Conservation (phyloP, 2,113 vertebrate genomes). For the Sorex fumeus region DNA sequence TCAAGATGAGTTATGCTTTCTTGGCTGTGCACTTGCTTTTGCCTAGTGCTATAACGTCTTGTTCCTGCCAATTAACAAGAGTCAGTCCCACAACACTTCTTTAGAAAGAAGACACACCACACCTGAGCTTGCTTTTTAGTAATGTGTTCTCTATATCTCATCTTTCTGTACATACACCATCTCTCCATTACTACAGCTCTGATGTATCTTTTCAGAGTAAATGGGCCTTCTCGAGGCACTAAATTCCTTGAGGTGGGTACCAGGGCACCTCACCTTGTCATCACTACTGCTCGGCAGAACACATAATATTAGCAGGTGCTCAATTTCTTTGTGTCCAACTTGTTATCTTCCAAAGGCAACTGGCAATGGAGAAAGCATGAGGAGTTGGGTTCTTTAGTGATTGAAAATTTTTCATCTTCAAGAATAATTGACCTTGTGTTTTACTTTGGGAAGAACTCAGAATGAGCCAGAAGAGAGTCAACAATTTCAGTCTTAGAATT, state of each 20-base stretch:
- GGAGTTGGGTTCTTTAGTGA: background rate
- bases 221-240: background rate
- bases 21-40: background rate
- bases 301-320: background rate
- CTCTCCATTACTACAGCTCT: background rate
- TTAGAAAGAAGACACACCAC: background rate
- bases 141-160: background rate
- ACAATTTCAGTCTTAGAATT: background rate
- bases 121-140: background rate
- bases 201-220: background rate
- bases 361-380: constrained; percentile 4
- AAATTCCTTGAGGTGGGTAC: background rate
- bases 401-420: background rate
- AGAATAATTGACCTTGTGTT: background rate
- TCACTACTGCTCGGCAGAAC: background rate
- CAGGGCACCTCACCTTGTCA: background rate
- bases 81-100: background rate
- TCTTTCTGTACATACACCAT: background rate
- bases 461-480: background rate
- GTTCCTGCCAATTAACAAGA: background rate
- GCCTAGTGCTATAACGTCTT: background rate
- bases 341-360: background rate
- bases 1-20: background rate
- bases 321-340: background rate
- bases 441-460: background rate